Evolutionary conservation across 2,888 invertebrate genomes (phyloP).

Genomic region (Cheiracanthium punctorium): DNA sequence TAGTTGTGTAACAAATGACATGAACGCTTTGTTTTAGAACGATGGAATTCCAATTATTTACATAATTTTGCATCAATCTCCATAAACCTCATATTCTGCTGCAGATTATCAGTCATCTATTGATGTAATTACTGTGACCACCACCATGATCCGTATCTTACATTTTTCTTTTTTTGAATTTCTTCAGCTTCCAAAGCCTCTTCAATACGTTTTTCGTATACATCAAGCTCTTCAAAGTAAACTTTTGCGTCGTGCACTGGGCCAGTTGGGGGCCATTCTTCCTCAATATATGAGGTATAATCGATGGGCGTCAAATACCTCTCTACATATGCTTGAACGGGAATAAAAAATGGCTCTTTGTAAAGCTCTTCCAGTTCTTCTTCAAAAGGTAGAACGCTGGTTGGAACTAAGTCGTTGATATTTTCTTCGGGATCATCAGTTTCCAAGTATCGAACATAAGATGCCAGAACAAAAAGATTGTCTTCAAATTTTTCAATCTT

Average conservation of each 20-base stretch:
- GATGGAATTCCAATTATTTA: no score
- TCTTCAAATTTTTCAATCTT: constrained; percentile 38
- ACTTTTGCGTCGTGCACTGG: constrained; percentile 28
- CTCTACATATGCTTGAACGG: constrained; percentile 13
- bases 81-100: no score
- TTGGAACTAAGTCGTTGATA: constrained; percentile 38
- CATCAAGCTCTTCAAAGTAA: constrained; percentile 30
- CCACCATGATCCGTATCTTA: not conserved
- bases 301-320: not conserved
- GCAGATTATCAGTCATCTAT: no score
- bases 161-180: constrained; percentile 15
- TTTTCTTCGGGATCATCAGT: constrained; percentile 28
- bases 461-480: constrained; percentile 35
- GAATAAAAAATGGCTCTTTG: constrained; percentile 36
- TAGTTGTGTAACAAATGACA: no score
- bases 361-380: constrained; percentile 25
- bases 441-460: constrained; percentile 29
- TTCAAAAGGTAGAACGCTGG: constrained; percentile 26
- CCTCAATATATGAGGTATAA: constrained; percentile 34
- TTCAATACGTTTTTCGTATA: constrained; percentile 30
- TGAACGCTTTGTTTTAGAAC: no score
- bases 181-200: constrained; percentile 14
- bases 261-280: constrained; percentile 52
- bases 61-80: no score
- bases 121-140: not conserved